phyloP scores from a whole-genome alignment of 2,797 vertebrate genomes.

The Labeo calbasu region DNA sequence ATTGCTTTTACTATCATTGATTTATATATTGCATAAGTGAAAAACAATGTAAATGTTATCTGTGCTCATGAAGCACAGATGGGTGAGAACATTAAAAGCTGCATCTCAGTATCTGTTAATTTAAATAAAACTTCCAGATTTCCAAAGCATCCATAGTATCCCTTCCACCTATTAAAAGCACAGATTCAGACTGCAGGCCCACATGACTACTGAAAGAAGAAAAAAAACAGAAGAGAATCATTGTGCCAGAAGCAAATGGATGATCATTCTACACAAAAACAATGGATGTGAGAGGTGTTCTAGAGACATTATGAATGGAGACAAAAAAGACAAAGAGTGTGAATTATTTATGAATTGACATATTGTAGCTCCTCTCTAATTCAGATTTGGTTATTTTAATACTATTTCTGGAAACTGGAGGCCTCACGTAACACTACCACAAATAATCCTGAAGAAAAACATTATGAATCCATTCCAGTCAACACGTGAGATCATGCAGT shows the following conservation, averaged over 20 bases:
- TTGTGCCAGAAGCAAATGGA: not conserved
- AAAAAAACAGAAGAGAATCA: not conserved
- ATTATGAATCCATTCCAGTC: not conserved
- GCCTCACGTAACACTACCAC: not conserved
- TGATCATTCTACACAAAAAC: not conserved
- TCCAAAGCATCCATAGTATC: not conserved
- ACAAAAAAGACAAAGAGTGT: not conserved
- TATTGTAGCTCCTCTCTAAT: not conserved
- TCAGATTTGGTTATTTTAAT: not conserved
- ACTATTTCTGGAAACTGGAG: not conserved
- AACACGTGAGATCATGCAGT: too few species aligned
- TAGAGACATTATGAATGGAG: not conserved
- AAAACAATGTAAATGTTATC: not conserved
- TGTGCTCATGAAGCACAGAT: not conserved
- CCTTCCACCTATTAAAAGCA: not conserved
- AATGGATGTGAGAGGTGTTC: not conserved
- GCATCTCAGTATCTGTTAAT: not conserved
- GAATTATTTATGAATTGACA: not conserved
- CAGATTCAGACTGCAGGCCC: not conserved
- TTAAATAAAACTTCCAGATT: not conserved
- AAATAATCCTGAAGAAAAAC: not conserved
- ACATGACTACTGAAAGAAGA: constrained; percentile 6
- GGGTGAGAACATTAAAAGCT: not conserved
- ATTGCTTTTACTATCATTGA: not conserved
- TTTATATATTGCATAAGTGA: not conserved